Evolutionary conservation across 2,888 invertebrate genomes (phyloP).

Genomic region (Aphelenchoides bicaudatus): DNA sequence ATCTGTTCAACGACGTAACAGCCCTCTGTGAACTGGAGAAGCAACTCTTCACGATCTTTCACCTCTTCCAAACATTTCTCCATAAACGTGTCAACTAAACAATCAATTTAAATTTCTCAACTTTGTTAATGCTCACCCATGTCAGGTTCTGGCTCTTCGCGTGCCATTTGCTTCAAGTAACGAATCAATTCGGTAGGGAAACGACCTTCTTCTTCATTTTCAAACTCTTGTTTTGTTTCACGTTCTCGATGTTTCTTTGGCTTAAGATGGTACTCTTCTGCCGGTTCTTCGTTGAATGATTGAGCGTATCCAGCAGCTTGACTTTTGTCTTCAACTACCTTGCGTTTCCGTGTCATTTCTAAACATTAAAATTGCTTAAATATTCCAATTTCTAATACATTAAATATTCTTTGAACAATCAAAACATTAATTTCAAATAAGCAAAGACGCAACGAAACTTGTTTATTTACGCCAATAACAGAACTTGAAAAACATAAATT

Average conservation of each 20-base stretch:
- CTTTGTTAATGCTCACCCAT: background rate
- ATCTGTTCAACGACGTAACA: constrained; percentile 8
- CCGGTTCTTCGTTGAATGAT: constrained; percentile 5
- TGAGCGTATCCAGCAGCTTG: background rate
- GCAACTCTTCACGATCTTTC: constrained; percentile 11
- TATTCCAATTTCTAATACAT: background rate
- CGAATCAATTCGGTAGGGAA: constrained; percentile 21
- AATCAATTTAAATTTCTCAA: background rate
- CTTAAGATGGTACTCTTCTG: background rate
- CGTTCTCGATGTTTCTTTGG: background rate
- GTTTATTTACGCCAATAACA: no score
- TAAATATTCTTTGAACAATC: no score
- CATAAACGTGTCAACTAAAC: constrained; percentile 9
- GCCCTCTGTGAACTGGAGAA: constrained; percentile 18
- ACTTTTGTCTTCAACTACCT: background rate
- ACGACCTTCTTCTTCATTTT: constrained; percentile 6
- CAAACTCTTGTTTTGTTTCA: background rate
- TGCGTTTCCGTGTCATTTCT: constrained; percentile 19
- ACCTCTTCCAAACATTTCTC: constrained; percentile 20
- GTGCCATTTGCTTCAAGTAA: constrained; percentile 18
- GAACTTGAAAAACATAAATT: no score
- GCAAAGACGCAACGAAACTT: no score
- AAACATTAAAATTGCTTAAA: background rate
- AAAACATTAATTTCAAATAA: no score
- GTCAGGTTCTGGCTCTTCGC: background rate